Evolutionary conservation across 2,113 vertebrate species (phyloP).

Genomic region (Daboia siamensis): DNA sequence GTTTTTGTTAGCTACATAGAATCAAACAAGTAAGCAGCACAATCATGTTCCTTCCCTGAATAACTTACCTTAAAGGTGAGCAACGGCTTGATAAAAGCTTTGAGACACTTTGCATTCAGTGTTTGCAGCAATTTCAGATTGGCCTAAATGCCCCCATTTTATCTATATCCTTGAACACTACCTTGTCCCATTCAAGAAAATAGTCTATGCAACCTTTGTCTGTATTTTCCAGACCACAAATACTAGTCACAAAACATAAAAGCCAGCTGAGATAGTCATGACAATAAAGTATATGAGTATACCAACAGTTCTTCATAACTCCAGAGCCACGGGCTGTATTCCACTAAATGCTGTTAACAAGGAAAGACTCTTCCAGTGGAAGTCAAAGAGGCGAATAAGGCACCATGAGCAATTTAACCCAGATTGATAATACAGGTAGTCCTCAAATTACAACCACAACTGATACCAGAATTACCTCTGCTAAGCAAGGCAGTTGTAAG

Average conservation of each 20-base stretch:
- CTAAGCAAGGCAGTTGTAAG: background rate
- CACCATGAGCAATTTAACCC: background rate
- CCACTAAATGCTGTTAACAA: background rate
- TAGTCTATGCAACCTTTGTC: background rate
- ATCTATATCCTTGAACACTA: background rate
- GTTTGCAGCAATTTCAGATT: background rate
- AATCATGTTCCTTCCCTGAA: background rate
- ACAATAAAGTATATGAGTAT: background rate
- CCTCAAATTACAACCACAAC: too few species aligned
- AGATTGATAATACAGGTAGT: background rate
- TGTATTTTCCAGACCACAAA: background rate
- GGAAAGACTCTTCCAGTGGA: too few species aligned
- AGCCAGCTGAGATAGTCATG: background rate
- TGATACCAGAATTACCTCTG: too few species aligned
- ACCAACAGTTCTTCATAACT: background rate
- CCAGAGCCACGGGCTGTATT: background rate
- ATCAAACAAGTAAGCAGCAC: background rate
- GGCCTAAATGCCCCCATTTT: background rate
- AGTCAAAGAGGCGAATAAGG: background rate
- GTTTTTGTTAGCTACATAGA: background rate
- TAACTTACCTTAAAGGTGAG: background rate
- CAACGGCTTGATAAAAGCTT: background rate
- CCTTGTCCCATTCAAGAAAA: background rate
- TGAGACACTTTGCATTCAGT: background rate
- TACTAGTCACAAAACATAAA: background rate